phyloP scores from a whole-genome alignment of 2,888 invertebrate genomes.

The Monochamus alternatus region DNA sequence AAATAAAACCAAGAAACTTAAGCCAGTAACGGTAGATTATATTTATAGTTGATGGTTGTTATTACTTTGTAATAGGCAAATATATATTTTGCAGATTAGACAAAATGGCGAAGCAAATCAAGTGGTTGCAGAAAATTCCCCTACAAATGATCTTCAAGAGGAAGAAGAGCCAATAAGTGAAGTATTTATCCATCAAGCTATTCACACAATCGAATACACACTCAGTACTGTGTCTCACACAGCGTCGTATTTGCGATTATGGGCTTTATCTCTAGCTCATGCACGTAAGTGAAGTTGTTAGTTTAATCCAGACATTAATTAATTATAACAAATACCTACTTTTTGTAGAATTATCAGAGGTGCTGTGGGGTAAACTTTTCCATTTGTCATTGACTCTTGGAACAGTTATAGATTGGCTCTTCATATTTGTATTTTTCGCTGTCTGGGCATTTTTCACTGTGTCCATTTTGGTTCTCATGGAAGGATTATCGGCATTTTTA shows the following conservation, averaged over 20 bases:
- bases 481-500: conserved; percentile 91
- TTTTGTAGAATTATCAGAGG: conserved; percentile 63
- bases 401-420: conserved; percentile 69
- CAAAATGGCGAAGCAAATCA: conserved; percentile 79
- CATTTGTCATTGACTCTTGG: conserved; percentile 52
- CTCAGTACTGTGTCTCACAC: conserved; percentile 97
- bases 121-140: conserved; percentile 74
- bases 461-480: conserved; percentile 90
- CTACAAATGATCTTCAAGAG: conserved; percentile 70
- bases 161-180: conserved; percentile 83
- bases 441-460: conserved; percentile 88
- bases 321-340: not conserved
- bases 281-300: conserved; percentile 80
- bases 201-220: conserved; percentile 97
- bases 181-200: conserved; percentile 93
- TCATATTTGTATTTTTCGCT: conserved; percentile 80
- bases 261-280: conserved; percentile 97
- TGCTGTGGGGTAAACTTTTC: conserved; percentile 64
- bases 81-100: conserved; percentile 16
- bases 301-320: too few relatives aligned
- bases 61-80: not conserved
- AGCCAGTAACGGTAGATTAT: conserved; percentile 34
- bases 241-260: conserved; percentile 95
- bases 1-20: conserved; percentile 52
- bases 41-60: not conserved